Conservation (phyloP, 2,113 vertebrate genomes). For the Pelvicachromis taeniatus region DNA sequence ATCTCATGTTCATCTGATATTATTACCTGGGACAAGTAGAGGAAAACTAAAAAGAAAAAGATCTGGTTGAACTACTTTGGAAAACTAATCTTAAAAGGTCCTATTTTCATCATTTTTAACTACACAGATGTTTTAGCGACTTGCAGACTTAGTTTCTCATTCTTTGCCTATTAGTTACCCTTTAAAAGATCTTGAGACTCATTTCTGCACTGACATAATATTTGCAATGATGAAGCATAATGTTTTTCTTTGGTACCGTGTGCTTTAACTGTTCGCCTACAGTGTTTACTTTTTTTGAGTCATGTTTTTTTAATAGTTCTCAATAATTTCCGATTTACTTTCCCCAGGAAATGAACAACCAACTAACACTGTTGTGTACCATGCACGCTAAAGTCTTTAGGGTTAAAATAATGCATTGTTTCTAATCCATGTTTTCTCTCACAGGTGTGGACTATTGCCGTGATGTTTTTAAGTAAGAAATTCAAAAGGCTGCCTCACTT, state of each 20-base stretch:
- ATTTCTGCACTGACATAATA: neutral
- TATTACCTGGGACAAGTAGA: neutral
- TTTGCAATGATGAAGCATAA: neutral
- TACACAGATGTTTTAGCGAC: neutral
- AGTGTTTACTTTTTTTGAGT: neutral
- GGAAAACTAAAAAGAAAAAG: neutral
- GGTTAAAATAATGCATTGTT: neutral
- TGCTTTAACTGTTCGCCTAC: neutral
- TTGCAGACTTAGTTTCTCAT: constrained; percentile 42
- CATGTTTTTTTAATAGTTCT: neutral
- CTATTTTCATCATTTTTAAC: neutral
- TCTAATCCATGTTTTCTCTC: neutral
- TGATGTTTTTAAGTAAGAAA: constrained; percentile 91
- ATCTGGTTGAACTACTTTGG: neutral
- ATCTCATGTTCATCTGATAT: neutral
- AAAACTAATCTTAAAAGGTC: neutral
- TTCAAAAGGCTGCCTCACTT: constrained; percentile 86
- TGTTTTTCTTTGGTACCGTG: neutral
- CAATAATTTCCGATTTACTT: neutral
- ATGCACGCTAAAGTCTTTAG: neutral
- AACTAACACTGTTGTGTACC: no score
- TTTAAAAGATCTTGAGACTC: neutral
- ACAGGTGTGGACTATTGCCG: constrained; percentile 87
- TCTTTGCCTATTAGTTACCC: neutral
- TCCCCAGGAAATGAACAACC: neutral